Conservation (phyloP, 2,113 vertebrate species). For the Corythaeola cristata region DNA sequence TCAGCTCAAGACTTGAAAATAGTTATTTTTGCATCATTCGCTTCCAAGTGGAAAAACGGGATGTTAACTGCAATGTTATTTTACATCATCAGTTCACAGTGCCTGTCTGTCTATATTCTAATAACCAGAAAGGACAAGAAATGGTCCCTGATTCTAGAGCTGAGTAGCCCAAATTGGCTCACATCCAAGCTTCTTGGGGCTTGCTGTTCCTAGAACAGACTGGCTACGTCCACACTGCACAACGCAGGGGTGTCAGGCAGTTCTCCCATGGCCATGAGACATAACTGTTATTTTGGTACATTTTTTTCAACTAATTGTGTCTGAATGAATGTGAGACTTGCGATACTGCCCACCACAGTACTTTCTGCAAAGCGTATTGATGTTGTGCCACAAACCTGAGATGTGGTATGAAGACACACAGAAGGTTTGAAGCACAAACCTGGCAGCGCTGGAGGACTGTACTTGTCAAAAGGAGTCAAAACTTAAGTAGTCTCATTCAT, state of each 20-base stretch:
- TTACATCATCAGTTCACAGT: neutral
- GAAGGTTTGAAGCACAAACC: neutral
- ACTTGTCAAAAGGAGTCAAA: neutral
- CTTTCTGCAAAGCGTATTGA: neutral
- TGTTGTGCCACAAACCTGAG: neutral
- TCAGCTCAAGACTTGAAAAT: neutral
- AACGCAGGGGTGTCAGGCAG: neutral
- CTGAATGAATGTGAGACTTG: neutral
- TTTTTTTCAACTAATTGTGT: neutral
- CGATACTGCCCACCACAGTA: neutral
- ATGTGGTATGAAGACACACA: neutral
- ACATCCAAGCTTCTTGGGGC: neutral
- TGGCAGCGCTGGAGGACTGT: rapidly evolving
- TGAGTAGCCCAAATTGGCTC: neutral
- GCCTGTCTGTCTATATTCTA: neutral
- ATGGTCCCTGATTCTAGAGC: neutral
- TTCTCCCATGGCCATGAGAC: neutral
- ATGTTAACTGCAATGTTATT: neutral
- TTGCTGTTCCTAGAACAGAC: neutral
- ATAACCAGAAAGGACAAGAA: neutral
- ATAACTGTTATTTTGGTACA: neutral
- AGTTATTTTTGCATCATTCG: neutral
- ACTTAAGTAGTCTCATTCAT: rapidly evolving
- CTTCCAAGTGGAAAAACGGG: neutral
- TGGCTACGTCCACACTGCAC: neutral